These are phyloP conservation scores for Tadarida brasiliensis DNA, from an alignment of 2,797 vertebrate genomes.

Conservation along the genomic window DNA sequence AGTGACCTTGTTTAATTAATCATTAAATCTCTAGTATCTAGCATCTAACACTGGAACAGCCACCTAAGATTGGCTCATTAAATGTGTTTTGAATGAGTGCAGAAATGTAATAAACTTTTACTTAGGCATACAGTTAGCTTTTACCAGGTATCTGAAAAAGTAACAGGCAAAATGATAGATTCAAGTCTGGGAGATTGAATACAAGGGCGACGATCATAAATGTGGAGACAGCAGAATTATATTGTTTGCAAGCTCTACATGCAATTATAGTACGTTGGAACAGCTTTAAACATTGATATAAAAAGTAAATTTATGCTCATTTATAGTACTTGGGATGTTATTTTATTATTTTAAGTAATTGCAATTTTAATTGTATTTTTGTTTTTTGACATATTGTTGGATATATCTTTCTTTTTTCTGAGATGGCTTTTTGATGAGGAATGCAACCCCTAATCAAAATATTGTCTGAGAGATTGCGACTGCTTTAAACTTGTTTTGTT, in stretches of 20 bases:
- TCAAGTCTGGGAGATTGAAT: background rate
- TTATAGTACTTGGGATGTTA: background rate
- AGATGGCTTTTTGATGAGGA: background rate
- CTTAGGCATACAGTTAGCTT: background rate
- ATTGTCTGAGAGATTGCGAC: background rate
- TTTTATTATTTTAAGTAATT: slow-evolving; percentile 26
- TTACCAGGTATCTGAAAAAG: background rate
- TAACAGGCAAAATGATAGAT: background rate
- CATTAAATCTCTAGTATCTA: background rate
- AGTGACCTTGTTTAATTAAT: background rate
- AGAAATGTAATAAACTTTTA: background rate
- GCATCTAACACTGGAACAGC: background rate
- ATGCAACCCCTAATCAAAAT: background rate
- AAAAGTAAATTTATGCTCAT: background rate
- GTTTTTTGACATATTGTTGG: background rate
- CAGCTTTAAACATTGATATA: background rate
- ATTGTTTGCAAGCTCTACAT: background rate
- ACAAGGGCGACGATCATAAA: background rate
- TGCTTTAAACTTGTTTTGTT: background rate
- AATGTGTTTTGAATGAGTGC: background rate
- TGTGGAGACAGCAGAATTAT: background rate
- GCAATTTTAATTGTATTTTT: background rate
- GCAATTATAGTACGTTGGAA: background rate
- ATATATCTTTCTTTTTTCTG: background rate
- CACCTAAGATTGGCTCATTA: background rate